A percentile compares a stretch with the other conserved stretches of the same genome.
phyloP scores from a whole-genome alignment of 2,888 invertebrate species.

The Quadroppia sp. region DNA sequence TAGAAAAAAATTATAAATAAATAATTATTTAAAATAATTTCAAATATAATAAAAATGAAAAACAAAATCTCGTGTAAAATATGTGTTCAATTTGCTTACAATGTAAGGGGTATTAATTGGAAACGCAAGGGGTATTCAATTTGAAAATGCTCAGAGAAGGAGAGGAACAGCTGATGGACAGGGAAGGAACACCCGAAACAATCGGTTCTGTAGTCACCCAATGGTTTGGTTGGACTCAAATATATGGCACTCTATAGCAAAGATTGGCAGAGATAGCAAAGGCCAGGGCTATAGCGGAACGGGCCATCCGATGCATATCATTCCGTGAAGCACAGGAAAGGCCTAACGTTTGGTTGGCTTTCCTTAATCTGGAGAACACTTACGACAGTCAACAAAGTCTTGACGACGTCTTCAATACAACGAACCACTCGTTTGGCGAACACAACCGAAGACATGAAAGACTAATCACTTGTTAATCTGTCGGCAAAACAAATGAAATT shows the following conservation, averaged over 20 bases:
- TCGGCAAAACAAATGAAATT: constrained; percentile 54
- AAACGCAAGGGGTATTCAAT: no score
- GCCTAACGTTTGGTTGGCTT: constrained; percentile 82
- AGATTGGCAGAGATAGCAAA: constrained; percentile 78
- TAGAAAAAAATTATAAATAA: background rate
- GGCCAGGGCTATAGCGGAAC: constrained; percentile 73
- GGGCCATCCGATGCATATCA: constrained; percentile 74
- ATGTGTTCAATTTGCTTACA: no score
- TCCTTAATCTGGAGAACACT: constrained; percentile 80
- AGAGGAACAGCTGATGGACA: constrained; percentile 63
- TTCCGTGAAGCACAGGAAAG: constrained; percentile 75
- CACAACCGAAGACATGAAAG: constrained; percentile 51
- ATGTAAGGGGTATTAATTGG: no score
- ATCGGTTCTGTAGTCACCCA: constrained; percentile 72
- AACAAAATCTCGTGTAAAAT: no score
- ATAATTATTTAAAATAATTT: no score
- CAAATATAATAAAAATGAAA: no score
- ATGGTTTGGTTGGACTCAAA: constrained; percentile 80
- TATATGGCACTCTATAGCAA: constrained; percentile 85
- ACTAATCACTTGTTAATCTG: constrained; percentile 50
- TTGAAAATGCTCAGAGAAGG: constrained; percentile 48
- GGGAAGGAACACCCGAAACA: constrained; percentile 64
- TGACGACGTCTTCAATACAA: constrained; percentile 66
- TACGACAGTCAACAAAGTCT: constrained; percentile 76
- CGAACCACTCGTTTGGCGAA: constrained; percentile 67